Conservation (phyloP, 2,797 vertebrate genomes). For the Muraenolepis orangiensis region DNA sequence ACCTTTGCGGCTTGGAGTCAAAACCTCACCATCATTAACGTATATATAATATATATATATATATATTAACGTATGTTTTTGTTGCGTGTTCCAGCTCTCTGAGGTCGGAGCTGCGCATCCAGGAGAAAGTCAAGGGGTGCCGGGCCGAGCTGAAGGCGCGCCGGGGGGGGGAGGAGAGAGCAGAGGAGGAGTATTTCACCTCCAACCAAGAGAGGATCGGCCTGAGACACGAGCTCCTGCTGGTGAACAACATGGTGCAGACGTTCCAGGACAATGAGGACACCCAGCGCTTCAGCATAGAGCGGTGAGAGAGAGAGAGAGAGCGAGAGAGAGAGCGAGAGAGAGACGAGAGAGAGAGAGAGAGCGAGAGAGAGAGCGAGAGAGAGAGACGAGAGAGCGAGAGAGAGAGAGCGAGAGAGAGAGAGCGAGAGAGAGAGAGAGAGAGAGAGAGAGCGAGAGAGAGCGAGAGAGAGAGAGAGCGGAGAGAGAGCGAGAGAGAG, state of each 20-base stretch:
- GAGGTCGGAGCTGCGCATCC: constrained; percentile 78
- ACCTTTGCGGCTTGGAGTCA: no score
- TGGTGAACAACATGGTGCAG: constrained; percentile 78
- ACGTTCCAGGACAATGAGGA: constrained; percentile 77
- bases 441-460: constrained; percentile 39
- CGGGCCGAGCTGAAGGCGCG: constrained; percentile 62
- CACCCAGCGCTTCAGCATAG: constrained; percentile 74
- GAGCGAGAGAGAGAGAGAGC: constrained; percentile 39
- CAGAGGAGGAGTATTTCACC: constrained; percentile 66
- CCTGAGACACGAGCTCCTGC: constrained; percentile 83
- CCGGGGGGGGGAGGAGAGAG: constrained; percentile 73
- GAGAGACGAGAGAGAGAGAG: constrained; percentile 74
- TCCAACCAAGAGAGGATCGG: constrained; percentile 76
- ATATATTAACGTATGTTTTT: no score
- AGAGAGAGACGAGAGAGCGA: no score
- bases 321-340: no score
- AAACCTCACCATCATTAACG: no score
- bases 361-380: no score
- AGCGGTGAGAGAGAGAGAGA: constrained; percentile 73
- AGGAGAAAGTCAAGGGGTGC: constrained; percentile 76
- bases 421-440: constrained; percentile 68
- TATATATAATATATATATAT: no score
- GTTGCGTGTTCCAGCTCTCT: no score
- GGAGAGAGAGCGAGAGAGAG: constrained; percentile 68
- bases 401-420: neutral